These are phyloP conservation scores for Silvanus unidentatus DNA, from an alignment of 2,888 invertebrate species.

Conservation along the genomic window DNA sequence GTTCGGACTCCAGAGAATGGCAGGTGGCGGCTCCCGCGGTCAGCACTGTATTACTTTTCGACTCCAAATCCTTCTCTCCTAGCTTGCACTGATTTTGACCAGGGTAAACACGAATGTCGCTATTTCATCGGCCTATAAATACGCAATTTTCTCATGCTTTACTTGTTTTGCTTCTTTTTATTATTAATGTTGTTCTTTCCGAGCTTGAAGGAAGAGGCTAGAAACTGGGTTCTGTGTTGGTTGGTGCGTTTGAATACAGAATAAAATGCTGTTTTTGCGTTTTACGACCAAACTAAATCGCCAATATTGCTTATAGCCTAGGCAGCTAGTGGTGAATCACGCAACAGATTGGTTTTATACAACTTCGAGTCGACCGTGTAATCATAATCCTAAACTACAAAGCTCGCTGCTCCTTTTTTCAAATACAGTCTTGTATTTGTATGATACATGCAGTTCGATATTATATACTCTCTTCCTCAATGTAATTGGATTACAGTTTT, in stretches of 20 bases:
- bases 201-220: no score
- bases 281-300: conserved; percentile 9
- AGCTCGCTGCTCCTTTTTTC: conserved; percentile 21
- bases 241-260: no score
- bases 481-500: conserved; percentile 26
- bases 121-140: conserved; percentile 27
- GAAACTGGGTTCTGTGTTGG: no score
- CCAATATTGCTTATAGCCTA: conserved; percentile 16
- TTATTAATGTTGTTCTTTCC: no score
- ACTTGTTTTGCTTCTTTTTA: not conserved
- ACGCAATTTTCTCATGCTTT: conserved; percentile 7
- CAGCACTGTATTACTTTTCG: conserved; percentile 40
- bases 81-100: conserved; percentile 40
- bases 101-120: conserved; percentile 37
- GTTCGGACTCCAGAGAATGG: conserved; percentile 27
- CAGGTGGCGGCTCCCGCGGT: conserved; percentile 41
- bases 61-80: conserved; percentile 28
- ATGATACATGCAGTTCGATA: conserved; percentile 11
- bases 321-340: conserved; percentile 30
- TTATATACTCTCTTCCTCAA: conserved; percentile 17
- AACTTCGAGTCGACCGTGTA: conserved; percentile 30
- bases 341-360: conserved; percentile 35
- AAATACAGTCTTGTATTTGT: conserved; percentile 9
- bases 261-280: conserved; percentile 7
- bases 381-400: conserved; percentile 33